Base-by-base conservation (phyloP, 2,113 vertebrate genomes). In the Anas platyrhynchos region DNA sequence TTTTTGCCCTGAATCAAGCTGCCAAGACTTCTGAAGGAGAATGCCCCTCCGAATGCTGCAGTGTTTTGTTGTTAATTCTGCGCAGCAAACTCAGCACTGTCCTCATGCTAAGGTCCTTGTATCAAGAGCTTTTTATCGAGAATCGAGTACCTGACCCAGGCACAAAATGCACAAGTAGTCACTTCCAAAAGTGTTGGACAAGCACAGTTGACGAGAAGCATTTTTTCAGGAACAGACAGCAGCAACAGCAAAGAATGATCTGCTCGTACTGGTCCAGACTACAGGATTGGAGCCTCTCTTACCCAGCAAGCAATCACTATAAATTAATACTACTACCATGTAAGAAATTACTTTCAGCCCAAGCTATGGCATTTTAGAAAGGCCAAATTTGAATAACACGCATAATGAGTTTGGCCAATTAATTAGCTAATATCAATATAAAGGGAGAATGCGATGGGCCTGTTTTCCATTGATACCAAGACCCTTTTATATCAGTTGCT, bases 321-420 rank as follows among this genome's bases (percentile, higher is more conserved):
- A 86, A 94, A 93, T 94, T 72, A 78, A 71, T 77, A 56, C 38
- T 78, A 34, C 67, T 75, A 55, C 79, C 11, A 1, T 17, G 11
- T 74, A 79, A 88, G 65, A 81, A 78, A 91, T 93, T 68, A 41
- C 61, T 88, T 34, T 81, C 73, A 93, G 68, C 65, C 32, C 73
- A 65, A 81, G 83, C 88, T 75, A 22, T 81, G 79, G 59, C 88
- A 89, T 94, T 93, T 94, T 83, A 88, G 46, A 86, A 94, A 95
- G 80, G 88, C 88, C 32, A 75, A 27, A 74, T 93, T 46, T 67
- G 72, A 90, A 93, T 68, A 86, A 77, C 62, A 5, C 63, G 68
- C 82, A 44, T 84, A 65, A 90, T 83, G 59, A 32, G 56, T 68
- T 88, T 22, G 18, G 59, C 44, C n/a, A 5, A 80, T 93, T 89